These are phyloP conservation scores for Tretioscincus oriximinensis DNA, from an alignment of 2,113 vertebrate species.

Conservation along the genomic window DNA sequence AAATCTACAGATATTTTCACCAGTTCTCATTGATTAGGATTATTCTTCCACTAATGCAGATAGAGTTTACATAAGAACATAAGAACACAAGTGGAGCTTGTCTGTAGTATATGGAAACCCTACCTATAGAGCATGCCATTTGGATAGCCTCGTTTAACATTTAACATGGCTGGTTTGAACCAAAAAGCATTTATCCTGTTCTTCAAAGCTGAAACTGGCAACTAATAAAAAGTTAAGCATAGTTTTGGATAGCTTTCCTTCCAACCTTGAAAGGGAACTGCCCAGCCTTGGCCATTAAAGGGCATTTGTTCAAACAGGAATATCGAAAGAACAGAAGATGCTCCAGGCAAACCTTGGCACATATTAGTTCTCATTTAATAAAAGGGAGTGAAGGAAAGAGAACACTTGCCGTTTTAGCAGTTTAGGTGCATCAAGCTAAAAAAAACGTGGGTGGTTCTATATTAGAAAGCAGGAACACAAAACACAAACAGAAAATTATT, in stretches of 20 bases:
- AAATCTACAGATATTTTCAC: no score
- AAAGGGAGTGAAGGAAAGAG: neutral
- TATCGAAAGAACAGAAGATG: conserved; percentile 23
- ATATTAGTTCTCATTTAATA: neutral
- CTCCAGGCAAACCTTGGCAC: conserved; percentile 24
- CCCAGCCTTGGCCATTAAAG: conserved; percentile 25
- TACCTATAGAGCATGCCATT: conserved; percentile 36
- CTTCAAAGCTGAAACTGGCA: conserved; percentile 42
- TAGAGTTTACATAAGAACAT: no score
- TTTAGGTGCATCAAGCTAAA: conserved; percentile 13
- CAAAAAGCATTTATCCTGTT: conserved; percentile 18
- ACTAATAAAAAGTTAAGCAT: conserved; percentile 32
- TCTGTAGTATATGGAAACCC: no score
- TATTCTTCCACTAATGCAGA: no score
- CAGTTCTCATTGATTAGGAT: no score
- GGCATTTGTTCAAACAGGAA: conserved; percentile 31
- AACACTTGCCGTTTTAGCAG: conserved; percentile 3
- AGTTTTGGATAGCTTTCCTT: conserved; percentile 40
- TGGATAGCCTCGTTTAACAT: conserved; percentile 40
- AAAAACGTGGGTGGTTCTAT: neutral
- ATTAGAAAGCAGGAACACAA: neutral
- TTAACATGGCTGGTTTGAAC: conserved; percentile 42
- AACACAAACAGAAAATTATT: neutral
- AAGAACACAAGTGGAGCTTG: no score
- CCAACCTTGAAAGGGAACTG: conserved; percentile 29